Evolutionary conservation across 2,113 vertebrate genomes (phyloP).

Genomic region (Oryzias curvinotus): DNA sequence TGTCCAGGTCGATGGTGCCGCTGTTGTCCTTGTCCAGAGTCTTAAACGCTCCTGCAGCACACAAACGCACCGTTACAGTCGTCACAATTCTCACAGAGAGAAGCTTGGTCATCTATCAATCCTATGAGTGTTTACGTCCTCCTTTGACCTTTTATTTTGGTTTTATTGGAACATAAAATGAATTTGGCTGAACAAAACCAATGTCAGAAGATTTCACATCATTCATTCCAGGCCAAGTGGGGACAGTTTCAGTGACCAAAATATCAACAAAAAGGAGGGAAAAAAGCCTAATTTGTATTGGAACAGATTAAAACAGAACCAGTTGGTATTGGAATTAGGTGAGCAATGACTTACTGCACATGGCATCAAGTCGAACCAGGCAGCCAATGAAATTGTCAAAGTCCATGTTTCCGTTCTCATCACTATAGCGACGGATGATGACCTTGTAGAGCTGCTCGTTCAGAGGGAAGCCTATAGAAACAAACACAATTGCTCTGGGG

Average conservation of each 20-base stretch:
- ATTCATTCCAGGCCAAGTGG: no score
- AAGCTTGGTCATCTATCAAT: no score
- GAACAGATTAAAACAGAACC: background rate
- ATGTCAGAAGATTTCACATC: no score
- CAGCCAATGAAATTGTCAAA: constrained; percentile 93
- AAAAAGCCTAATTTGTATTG: no score
- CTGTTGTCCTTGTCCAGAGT: constrained; percentile 82
- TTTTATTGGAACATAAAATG: no score
- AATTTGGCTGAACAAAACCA: no score
- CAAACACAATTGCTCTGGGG: background rate
- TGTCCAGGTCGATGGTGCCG: constrained; percentile 80
- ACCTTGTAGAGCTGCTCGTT: constrained; percentile 78
- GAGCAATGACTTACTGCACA: constrained; percentile 84
- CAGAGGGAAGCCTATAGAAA: constrained; percentile 84
- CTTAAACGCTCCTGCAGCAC: constrained; percentile 83
- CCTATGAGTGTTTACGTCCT: no score
- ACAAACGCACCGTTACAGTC: constrained; percentile 4
- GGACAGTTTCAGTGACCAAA: no score
- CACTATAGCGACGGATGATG: constrained; percentile 82
- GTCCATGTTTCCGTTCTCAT: constrained; percentile 82
- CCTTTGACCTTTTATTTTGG: no score
- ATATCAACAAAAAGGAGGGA: background rate
- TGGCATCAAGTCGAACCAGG: constrained; percentile 90
- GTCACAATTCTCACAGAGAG: background rate
- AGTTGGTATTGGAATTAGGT: background rate